phyloP scores from a whole-genome alignment of 1,140 invertebrate species.

The Anastatus disparis region DNA sequence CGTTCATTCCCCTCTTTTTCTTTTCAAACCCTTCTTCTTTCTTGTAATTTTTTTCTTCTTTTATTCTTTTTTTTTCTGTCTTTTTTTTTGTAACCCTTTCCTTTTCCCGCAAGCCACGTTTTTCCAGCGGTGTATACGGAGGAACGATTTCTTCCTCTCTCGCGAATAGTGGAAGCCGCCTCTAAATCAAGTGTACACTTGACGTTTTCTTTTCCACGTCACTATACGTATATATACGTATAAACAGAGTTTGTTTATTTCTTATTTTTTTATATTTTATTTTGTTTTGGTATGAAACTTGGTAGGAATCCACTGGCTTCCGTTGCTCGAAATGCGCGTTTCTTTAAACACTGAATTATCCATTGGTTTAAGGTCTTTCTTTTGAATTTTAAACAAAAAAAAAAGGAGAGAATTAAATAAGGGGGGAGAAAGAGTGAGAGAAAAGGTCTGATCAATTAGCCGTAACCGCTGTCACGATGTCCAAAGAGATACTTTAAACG shows the following conservation, averaged over 20 bases:
- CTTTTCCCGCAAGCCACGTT: neutral
- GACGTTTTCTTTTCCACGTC: conserved; percentile 25
- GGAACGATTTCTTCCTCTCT: conserved; percentile 14
- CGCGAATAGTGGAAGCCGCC: conserved; percentile 25
- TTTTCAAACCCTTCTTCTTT: neutral
- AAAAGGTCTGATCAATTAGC: conserved; percentile 28
- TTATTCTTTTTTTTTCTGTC: conserved; percentile 21
- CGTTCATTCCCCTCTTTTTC: conserved; percentile 1
- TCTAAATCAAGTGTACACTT: conserved; percentile 38
- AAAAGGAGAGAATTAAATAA: too few relatives aligned
- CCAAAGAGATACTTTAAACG: too few relatives aligned
- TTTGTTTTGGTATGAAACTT: too few relatives aligned
- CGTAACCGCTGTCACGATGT: conserved; percentile 11
- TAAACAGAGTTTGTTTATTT: too few relatives aligned
- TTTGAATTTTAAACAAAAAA: too few relatives aligned
- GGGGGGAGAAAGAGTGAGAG: neutral
- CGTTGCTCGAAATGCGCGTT: too few relatives aligned
- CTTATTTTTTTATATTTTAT: too few relatives aligned
- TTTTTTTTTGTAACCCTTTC: neutral
- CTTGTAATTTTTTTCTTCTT: too few relatives aligned
- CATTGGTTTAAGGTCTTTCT: too few relatives aligned
- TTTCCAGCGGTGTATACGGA: too few relatives aligned
- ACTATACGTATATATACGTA: neutral
- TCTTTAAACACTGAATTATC: too few relatives aligned
- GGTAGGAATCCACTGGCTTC: too few relatives aligned